Base-by-base conservation (phyloP, 2,113 vertebrate species). In the Varanus komodoensis region DNA sequence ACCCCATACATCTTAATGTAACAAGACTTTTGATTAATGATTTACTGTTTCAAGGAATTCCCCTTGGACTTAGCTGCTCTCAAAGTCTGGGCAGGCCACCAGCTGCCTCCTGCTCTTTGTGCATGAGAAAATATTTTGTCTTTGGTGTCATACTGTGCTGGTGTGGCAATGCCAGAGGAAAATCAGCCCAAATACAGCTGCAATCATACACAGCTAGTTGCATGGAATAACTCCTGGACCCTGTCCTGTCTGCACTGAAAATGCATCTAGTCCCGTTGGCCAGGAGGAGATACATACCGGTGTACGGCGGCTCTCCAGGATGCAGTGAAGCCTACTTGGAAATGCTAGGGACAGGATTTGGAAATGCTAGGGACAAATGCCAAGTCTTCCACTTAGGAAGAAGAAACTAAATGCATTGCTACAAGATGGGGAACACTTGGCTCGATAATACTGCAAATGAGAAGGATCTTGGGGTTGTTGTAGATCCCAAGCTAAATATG, bases 61-160 rank as follows among this genome's bases (percentile, higher is more conserved):
- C 44, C 82, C 38, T 44, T 84, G 88, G 88, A 69, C 29, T 84
- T 77, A 52, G 48, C 82, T 27, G 57, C 61, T 85, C 61, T 89
- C 74, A 78, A 85, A 54, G 9, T 85, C 44, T 69, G 74, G 73
- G 44, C 48, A 38, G 8, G 27, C 82, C 38, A 11, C 74, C 61
- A 85, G 82, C 89, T 50, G 82, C 61, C 77, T 85, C 82, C 14
- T 54, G 54, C 57, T 27, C 57, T 3, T 27, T 64, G 61, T 68
- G 27, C 19, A 8, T 52, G 54, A 8, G 25, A 88, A 71, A 67
- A 57, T 9, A 48, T 34, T 71, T 27, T 64, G 21, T 86, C 21
- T 9, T 19, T 57, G 21, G 23, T 2, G 5, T 17, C 82, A 14
- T 25, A 81, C 12, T 32, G 14, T 54, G 32, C 9, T 71, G 67